Conservation (phyloP, 2,113 vertebrate species). For the Rana temporaria region DNA sequence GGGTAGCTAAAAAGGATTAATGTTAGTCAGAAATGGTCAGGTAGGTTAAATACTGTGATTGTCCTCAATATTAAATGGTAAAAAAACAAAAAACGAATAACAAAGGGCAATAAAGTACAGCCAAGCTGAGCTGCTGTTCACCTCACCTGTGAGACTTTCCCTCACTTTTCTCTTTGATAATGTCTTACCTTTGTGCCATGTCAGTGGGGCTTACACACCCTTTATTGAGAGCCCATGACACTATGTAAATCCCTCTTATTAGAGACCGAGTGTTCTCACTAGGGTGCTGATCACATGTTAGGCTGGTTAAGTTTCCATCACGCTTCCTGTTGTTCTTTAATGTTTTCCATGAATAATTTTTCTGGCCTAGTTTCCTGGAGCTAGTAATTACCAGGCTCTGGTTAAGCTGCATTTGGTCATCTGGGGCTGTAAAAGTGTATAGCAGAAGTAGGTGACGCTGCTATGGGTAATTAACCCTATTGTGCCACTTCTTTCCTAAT, state of each 20-base stretch:
- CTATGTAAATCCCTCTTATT: conserved; percentile 13
- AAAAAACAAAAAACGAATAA: conserved; percentile 4
- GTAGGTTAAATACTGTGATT: conserved; percentile 13
- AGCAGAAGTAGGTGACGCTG: neutral
- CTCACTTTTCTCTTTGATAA: conserved; percentile 28
- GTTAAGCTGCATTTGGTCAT: conserved; percentile 25
- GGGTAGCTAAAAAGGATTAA: neutral
- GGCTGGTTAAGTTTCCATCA: conserved; percentile 15
- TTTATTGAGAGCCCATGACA: conserved; percentile 8
- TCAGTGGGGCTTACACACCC: conserved; percentile 7
- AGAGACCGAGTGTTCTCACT: neutral
- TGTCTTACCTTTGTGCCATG: conserved; percentile 4
- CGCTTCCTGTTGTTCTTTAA: conserved; percentile 48
- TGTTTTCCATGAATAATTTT: conserved; percentile 52
- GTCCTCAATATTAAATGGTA: neutral
- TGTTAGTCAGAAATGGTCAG: neutral
- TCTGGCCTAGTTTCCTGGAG: conserved; percentile 31
- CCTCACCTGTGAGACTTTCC: neutral
- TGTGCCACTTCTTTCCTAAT: neutral
- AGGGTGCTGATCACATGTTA: conserved; percentile 44
- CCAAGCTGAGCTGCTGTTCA: neutral
- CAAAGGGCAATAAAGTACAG: neutral
- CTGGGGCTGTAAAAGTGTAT: neutral
- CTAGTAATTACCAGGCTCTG: conserved; percentile 37
- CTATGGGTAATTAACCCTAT: conserved; percentile 1